These are phyloP conservation scores for Dicaeum eximium DNA, from an alignment of 2,113 vertebrate genomes.

Conservation along the genomic window DNA sequence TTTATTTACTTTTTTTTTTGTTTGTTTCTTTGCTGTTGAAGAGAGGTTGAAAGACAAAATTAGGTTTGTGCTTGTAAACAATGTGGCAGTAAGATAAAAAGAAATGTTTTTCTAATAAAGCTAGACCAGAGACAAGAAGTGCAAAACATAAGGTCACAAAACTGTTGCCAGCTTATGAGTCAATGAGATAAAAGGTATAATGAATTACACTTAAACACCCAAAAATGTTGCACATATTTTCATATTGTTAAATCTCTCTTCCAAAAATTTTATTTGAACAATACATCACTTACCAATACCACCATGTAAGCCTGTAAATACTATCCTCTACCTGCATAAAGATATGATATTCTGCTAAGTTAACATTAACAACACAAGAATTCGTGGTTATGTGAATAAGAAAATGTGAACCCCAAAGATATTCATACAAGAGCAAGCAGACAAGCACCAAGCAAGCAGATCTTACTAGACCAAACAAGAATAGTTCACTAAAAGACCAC, in stretches of 20 bases:
- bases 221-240: constrained; percentile 59
- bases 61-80: constrained; percentile 76
- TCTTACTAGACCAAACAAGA: constrained; percentile 62
- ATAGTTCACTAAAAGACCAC: constrained; percentile 50
- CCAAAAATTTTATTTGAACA: constrained; percentile 67
- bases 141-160: constrained; percentile 70
- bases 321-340: background rate
- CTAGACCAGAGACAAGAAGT: constrained; percentile 62
- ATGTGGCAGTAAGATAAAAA: constrained; percentile 73
- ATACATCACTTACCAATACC: constrained; percentile 55
- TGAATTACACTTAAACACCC: constrained; percentile 70
- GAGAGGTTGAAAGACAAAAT: constrained; percentile 79
- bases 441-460: constrained; percentile 13
- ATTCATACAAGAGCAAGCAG: background rate
- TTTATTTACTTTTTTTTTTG: constrained; percentile 93
- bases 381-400: constrained; percentile 6
- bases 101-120: constrained; percentile 74
- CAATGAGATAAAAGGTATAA: constrained; percentile 74
- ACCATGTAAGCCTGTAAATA: background rate
- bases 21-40: constrained; percentile 76
- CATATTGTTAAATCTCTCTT: constrained; percentile 62
- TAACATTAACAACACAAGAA: background rate
- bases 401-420: constrained; percentile 37
- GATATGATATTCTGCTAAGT: background rate
- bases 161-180: constrained; percentile 66